Base-by-base conservation (phyloP, 2,113 vertebrate genomes). In the Rallus limicola region DNA sequence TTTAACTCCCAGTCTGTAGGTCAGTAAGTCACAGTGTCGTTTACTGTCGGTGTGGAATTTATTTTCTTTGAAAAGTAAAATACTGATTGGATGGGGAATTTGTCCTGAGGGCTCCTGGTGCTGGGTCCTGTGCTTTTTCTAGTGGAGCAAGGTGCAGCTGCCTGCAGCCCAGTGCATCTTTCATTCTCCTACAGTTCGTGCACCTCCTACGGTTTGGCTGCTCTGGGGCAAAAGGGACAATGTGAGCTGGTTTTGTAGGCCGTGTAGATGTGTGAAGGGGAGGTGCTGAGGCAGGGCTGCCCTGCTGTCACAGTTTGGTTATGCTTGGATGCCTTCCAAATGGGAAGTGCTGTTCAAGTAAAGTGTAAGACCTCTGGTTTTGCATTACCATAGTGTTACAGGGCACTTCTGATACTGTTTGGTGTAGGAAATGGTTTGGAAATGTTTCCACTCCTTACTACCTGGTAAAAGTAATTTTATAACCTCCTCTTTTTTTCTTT, bases 1-100 rank as follows among this genome's bases (percentile, higher is more conserved):
- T 99, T 99, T 89, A 99, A 98, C 58, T 98, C 98, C 19, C 99
- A 99, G 97, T 98, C 99, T 60, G 84, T 98, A 31, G 99, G 99
- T 99, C 89, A 97, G 98, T 96, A 25, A 19, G 9, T 42, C 16
- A 60, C 4, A 3, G 10, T 42, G 33, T 40, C 10, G 0, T 19
- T 86, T n/a, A 2, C 64, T 33, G 3, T 14, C 17, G 17, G 19
- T 11, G 6, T 13, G 3, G 48, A 56, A 23, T 50, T 72, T 31
- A 9, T 65, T 33, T 14, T 9, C 60, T 80, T 59, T 50, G 21
- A 33, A 33, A 28, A 72, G 24, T 33, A 25, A 28, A 17, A 11
- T 9, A 58, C 26, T 26, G 20, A 63, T 64, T 53, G 56, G 56
- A 6, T 31, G 79, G 16, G 31, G 9, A 21, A 12, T n/a, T 56